These are phyloP conservation scores for Cotesia typhae DNA, from an alignment of 1,140 invertebrate genomes.

Conservation along the genomic window DNA sequence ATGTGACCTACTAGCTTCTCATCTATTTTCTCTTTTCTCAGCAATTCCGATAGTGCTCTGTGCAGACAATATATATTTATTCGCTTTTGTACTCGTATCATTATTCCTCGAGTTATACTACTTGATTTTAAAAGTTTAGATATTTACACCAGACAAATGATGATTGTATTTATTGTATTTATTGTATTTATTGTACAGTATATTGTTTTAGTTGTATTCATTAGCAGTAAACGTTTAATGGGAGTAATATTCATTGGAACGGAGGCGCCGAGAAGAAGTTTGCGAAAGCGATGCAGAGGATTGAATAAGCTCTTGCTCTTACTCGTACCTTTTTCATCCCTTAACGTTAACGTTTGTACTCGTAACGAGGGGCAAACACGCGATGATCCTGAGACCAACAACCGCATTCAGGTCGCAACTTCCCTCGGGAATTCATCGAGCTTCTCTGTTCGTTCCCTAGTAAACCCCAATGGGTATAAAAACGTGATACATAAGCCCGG, in stretches of 20 bases:
- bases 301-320: not conserved
- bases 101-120: too few species aligned
- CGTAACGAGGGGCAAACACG: conserved; percentile 28
- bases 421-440: conserved; percentile 20
- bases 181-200: too few species aligned
- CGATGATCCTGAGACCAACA: conserved; percentile 17
- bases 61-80: too few species aligned
- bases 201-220: too few species aligned
- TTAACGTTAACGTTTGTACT: conserved; percentile 1
- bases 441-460: conserved; percentile 6
- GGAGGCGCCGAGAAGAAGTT: not conserved
- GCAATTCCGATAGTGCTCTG: too few species aligned
- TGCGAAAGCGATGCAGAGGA: not conserved
- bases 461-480: conserved; percentile 5
- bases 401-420: conserved; percentile 2
- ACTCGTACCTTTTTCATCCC: too few species aligned
- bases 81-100: too few species aligned
- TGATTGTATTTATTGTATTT: not conserved
- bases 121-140: too few species aligned
- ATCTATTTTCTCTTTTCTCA: too few species aligned
- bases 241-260: not conserved
- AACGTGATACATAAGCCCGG: conserved; percentile 5
- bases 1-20: too few species aligned
- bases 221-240: too few species aligned
- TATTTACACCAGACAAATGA: not conserved